These are phyloP conservation scores for Drosophila pachea DNA, from an alignment of 1,140 invertebrate species.

Conservation along the genomic window DNA sequence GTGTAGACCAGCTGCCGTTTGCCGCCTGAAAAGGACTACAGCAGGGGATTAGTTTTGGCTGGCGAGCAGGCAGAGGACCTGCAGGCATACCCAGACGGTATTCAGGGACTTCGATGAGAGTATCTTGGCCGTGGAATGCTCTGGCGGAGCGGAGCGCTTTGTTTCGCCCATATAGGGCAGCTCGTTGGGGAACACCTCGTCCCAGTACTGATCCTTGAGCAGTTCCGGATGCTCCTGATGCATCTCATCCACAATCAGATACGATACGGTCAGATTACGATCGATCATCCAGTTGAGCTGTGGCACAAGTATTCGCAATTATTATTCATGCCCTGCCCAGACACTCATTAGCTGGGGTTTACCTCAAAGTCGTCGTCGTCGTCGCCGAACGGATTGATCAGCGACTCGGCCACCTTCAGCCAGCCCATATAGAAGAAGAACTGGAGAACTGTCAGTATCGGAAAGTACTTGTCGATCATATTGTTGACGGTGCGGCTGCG, in stretches of 20 bases:
- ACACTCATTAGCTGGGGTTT: not conserved
- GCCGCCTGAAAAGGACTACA: not conserved
- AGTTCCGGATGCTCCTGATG: conserved; percentile 93
- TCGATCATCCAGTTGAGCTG: conserved; percentile 94
- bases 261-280: conserved; percentile 90
- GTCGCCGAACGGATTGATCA: conserved; percentile 92
- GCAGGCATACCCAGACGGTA: not conserved
- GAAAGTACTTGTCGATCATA: conserved; percentile 86
- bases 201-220: conserved; percentile 93
- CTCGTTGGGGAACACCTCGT: conserved; percentile 89
- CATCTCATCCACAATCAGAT: conserved; percentile 95
- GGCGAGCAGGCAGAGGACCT: not conserved
- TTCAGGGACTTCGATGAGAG: not conserved
- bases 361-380: conserved; percentile 87
- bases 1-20: not conserved
- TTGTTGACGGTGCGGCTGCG: conserved; percentile 66
- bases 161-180: conserved; percentile 89
- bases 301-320: not conserved
- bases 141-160: conserved; percentile 86
- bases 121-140: conserved; percentile 90
- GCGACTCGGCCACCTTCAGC: conserved; percentile 89
- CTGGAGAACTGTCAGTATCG: conserved; percentile 88
- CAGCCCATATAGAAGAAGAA: conserved; percentile 94
- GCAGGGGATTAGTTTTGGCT: not conserved
- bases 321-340: too few species aligned